These are phyloP conservation scores for Homarus americanus DNA, from an alignment of 1,140 invertebrate species.

Conservation along the genomic window DNA sequence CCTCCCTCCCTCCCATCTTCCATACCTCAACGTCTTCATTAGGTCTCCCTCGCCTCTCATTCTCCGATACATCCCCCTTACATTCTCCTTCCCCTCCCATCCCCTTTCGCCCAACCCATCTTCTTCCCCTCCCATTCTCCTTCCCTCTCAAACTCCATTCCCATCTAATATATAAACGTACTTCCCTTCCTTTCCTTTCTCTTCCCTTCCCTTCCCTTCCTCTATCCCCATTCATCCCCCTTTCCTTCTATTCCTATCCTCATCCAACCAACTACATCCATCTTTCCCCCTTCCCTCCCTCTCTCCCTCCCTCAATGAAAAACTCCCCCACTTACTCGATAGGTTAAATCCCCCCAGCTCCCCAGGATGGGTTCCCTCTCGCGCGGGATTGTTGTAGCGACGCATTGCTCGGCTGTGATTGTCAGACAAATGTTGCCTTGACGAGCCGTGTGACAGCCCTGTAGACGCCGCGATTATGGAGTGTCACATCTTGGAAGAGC, in stretches of 20 bases:
- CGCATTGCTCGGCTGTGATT: slow-evolving; percentile 21
- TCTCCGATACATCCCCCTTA: no score
- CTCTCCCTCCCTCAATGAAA: neutral
- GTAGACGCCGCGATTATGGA: slow-evolving; percentile 25
- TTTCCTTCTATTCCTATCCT: neutral
- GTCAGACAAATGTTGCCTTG: slow-evolving; percentile 26
- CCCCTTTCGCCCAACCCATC: no score
- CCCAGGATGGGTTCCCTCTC: slow-evolving; percentile 24
- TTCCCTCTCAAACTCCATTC: no score
- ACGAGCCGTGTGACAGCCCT: neutral
- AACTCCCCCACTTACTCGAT: neutral
- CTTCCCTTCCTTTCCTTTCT: neutral
- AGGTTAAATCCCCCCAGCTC: slow-evolving; percentile 13
- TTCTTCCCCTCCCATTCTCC: no score
- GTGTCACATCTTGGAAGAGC: slow-evolving; percentile 33
- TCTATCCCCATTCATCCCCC: neutral
- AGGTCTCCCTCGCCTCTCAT: no score
- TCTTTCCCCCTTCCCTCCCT: neutral
- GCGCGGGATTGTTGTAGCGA: neutral
- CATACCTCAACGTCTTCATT: no score
- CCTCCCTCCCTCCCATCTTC: no score
- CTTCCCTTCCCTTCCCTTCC: neutral
- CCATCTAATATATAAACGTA: no score
- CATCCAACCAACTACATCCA: neutral
- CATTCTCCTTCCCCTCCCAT: no score